Evolutionary conservation across 2,888 invertebrate genomes (phyloP).

Genomic region (Harmothoe impar): DNA sequence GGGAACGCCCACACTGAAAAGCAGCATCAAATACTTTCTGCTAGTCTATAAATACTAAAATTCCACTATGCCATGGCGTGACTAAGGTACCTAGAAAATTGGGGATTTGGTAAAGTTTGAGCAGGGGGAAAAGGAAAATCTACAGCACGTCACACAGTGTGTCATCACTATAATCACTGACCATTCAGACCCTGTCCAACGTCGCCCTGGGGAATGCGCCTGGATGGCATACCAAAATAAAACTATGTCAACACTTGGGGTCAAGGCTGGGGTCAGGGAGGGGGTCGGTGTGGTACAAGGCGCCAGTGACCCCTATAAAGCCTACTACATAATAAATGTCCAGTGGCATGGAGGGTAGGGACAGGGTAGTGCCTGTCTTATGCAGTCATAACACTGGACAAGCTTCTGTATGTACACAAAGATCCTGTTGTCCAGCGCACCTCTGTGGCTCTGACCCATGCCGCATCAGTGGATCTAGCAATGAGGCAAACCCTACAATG

Average conservation of each 20-base stretch:
- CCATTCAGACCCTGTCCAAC: not conserved
- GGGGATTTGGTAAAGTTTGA: not conserved
- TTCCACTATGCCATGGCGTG: not conserved
- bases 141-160: not conserved
- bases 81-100: not conserved
- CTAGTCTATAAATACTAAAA: too few relatives aligned
- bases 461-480: slow-evolving; percentile 8
- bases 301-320: slow-evolving; percentile 38
- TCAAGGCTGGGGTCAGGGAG: slow-evolving; percentile 8
- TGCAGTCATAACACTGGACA: not conserved
- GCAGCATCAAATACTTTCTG: too few relatives aligned
- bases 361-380: slow-evolving; percentile 10
- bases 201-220: slow-evolving; percentile 15
- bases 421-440: not conserved
- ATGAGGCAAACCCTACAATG: too few relatives aligned
- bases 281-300: not conserved
- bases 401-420: not conserved
- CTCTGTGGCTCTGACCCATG: not conserved
- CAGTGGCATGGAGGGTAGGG: not conserved
- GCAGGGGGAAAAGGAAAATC: not conserved
- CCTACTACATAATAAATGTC: not conserved
- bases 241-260: slow-evolving; percentile 52
- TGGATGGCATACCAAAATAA: slow-evolving; percentile 50
- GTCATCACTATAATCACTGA: slow-evolving; percentile 30
- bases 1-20: too few relatives aligned